Base-by-base conservation (phyloP, 2,888 invertebrate genomes). In the Vesta saturnalis region DNA sequence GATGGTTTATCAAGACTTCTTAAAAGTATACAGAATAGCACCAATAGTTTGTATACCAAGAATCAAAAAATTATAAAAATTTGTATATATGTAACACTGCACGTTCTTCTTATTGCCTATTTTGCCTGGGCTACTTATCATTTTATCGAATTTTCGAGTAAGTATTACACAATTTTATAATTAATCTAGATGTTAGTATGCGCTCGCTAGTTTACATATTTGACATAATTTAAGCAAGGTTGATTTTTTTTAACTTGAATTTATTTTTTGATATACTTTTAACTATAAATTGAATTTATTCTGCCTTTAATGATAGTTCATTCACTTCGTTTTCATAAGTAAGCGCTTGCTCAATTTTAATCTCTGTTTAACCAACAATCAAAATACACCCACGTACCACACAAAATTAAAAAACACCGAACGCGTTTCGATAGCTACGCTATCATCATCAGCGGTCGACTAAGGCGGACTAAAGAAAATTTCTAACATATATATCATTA, bases 51-150 rank as follows among this genome's bases (percentile, higher is more conserved):
- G 3, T 10, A 30, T 22, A 15, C 58, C 1, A 6, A 43, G 23
- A 58, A 67, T 21, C 15, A 46, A 54, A 19, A 16, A 5, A 12
- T 12, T 0, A 8, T 59, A 2, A 30, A 43, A 52, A 10, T 54
- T 18, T 18, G 58, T 0, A n/a, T 5, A 10, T 60, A 46, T 56
- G 43, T 63, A 12, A 14, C 64, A 1, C 15, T 76, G 4, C 64
- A 75, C n/a, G 54, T 67, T 8, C 16, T 74, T n/a, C 30, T 77
- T 16, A 71, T 74, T 1, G 77, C 67, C 0, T 78, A 81, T 71
- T 79, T 79, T 61, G 67, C 73, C 3, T 80, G 80, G 80, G 81
- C 82, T 3, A 78, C 67, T 0, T 49, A 70, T 35, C 61, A 67
- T 39, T 67, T 70, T 22, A n/a, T 57, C 15, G 18, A 49, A 19